Conservation (phyloP, 1,140 invertebrate species). For the Ceratosolen fusciceps region DNA sequence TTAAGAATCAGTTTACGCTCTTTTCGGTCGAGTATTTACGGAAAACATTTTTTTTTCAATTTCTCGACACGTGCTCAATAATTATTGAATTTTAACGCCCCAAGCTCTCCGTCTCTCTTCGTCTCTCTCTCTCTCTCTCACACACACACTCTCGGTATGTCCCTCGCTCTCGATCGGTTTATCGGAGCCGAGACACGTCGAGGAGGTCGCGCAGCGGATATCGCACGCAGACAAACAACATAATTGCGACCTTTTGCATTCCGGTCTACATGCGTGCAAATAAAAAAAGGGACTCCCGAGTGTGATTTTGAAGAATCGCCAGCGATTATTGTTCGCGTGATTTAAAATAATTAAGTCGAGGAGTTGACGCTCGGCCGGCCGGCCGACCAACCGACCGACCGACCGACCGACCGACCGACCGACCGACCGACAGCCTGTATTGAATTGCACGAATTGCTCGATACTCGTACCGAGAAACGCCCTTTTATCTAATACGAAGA, state of each 20-base stretch:
- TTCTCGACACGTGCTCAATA: too few relatives aligned
- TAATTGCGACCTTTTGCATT: background rate
- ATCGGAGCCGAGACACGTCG: too few relatives aligned
- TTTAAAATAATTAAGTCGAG: slow-evolving; percentile 15
- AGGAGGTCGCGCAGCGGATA: too few relatives aligned
- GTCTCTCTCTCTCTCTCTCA: too few relatives aligned
- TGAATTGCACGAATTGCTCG: slow-evolving; percentile 20
- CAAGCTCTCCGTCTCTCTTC: too few relatives aligned
- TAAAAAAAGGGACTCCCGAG: background rate
- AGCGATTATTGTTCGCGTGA: background rate
- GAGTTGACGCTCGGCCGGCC: background rate
- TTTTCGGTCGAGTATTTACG: background rate
- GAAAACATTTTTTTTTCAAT: too few relatives aligned
- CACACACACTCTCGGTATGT: too few relatives aligned
- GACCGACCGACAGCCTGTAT: background rate
- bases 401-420: too few relatives aligned
- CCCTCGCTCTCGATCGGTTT: too few relatives aligned
- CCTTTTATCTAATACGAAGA: slow-evolving; percentile 11
- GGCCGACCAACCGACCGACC: too few relatives aligned
- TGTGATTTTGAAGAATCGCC: slow-evolving; percentile 6
- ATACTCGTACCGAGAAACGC: slow-evolving; percentile 28
- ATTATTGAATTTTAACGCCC: too few relatives aligned
- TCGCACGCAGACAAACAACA: background rate
- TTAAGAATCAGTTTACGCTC: background rate
- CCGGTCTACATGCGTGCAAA: background rate